Conservation (phyloP, 2,113 vertebrate species). For the Girardinichthys multiradiatus region DNA sequence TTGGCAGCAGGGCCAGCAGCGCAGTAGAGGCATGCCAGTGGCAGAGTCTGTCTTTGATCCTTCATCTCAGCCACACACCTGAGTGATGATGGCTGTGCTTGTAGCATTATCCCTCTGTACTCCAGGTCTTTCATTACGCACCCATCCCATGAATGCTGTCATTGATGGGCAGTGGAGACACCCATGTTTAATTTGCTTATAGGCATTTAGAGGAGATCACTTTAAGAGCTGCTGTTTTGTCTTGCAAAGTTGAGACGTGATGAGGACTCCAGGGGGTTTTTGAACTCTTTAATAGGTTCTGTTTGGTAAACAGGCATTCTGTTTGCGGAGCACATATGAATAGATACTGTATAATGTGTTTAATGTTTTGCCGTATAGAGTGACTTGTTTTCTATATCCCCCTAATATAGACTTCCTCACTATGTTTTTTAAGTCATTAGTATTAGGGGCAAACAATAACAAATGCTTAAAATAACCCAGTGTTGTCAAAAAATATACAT, state of each 20-base stretch:
- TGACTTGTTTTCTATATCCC: constrained; percentile 14
- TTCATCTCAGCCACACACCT: constrained; percentile 75
- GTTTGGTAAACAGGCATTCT: constrained; percentile 58
- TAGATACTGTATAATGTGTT: constrained; percentile 21
- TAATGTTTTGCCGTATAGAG: neutral
- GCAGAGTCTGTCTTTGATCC: constrained; percentile 74
- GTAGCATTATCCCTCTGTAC: constrained; percentile 74
- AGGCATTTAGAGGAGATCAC: constrained; percentile 73
- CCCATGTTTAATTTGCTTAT: constrained; percentile 78
- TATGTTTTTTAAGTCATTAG: constrained; percentile 4
- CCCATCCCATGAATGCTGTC: constrained; percentile 69
- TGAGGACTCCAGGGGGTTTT: constrained; percentile 42
- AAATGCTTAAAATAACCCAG: neutral
- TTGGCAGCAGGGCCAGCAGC: constrained; percentile 63
- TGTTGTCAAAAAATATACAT: no score
- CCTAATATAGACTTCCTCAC: neutral
- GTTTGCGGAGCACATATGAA: constrained; percentile 35
- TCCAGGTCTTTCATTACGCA: constrained; percentile 73
- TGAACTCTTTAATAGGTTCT: constrained; percentile 62
- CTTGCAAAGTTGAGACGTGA: constrained; percentile 57
- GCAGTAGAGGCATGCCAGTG: constrained; percentile 72
- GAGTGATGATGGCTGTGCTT: constrained; percentile 78
- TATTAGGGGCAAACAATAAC: neutral
- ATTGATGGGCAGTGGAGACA: constrained; percentile 73
- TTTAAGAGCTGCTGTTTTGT: constrained; percentile 70